Percentiles rank a stretch among this genome's conserved stretches.
These are phyloP conservation scores for Aldrovandia affinis DNA, from an alignment of 2,797 vertebrate species.

Conservation along the genomic window DNA sequence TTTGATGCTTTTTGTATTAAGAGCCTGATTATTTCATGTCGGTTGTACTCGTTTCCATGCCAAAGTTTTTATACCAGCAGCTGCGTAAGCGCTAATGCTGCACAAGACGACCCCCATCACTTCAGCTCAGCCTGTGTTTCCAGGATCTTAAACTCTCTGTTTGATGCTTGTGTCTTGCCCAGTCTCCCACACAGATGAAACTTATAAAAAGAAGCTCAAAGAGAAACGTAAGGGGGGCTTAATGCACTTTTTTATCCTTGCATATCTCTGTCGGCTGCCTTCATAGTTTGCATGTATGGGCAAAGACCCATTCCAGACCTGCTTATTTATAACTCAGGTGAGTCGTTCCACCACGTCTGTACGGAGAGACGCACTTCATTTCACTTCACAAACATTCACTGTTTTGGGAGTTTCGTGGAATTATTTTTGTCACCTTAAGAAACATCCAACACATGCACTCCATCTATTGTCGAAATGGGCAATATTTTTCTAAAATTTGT, in stretches of 20 bases:
- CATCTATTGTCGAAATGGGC: background rate
- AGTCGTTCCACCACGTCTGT: background rate
- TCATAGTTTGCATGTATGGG: constrained; percentile 73
- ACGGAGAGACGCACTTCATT: background rate
- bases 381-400: background rate
- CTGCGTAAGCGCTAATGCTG: background rate
- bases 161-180: constrained; percentile 64
- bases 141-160: constrained; percentile 9
- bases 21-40: background rate
- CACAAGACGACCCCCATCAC: background rate
- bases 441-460: background rate
- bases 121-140: background rate
- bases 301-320: constrained; percentile 75
- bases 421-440: background rate
- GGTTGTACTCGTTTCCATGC: background rate
- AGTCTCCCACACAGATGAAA: constrained; percentile 88
- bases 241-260: constrained; percentile 69
- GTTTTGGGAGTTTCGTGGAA: background rate
- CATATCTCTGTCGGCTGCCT: constrained; percentile 58
- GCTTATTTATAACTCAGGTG: constrained; percentile 75
- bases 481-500: background rate
- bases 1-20: background rate
- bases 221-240: constrained; percentile 93
- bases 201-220: constrained; percentile 98
- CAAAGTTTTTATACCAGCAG: background rate